Evolutionary conservation across 30 jellyfish, hydroid and myxozoan species (phyloP).

Genomic region (Chrysaora quinquecirrha): DNA sequence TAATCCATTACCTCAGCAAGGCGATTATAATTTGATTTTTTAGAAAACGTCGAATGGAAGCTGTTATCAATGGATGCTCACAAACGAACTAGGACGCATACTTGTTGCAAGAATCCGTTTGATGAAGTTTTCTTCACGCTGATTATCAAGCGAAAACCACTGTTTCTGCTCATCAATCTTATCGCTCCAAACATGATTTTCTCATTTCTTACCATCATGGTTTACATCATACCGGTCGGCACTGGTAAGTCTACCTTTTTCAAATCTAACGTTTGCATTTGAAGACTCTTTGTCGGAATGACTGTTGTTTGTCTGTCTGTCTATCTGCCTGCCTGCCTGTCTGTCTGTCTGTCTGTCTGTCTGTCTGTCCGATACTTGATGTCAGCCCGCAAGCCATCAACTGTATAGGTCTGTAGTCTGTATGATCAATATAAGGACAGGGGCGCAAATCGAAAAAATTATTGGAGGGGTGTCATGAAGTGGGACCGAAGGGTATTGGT

Average conservation of each 20-base stretch:
- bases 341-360: no score
- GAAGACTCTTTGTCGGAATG: neutral
- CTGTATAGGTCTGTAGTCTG: no score
- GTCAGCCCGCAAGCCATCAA: no score
- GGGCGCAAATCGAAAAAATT: no score
- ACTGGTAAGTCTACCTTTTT: conserved; percentile 54
- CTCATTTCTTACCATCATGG: conserved; percentile 75
- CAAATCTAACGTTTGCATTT: neutral
- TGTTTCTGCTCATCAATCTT: conserved; percentile 70
- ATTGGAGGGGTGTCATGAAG: no score
- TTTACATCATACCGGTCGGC: conserved; percentile 73
- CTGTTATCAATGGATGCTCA: conserved; percentile 72
- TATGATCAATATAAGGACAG: no score
- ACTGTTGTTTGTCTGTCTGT: no score
- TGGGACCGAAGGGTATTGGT: no score
- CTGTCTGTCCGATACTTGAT: no score
- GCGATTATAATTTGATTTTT: no score
- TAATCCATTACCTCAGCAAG: no score
- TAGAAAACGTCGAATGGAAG: conserved; percentile 88
- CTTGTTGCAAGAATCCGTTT: conserved; percentile 56
- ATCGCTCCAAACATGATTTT: conserved; percentile 82
- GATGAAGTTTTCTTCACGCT: conserved; percentile 71
- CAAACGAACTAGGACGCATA: conserved; percentile 16
- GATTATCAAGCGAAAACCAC: conserved; percentile 82
- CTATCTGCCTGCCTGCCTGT: no score